Conservation (phyloP, 1,140 invertebrate species). For the Babylonia areolata region DNA sequence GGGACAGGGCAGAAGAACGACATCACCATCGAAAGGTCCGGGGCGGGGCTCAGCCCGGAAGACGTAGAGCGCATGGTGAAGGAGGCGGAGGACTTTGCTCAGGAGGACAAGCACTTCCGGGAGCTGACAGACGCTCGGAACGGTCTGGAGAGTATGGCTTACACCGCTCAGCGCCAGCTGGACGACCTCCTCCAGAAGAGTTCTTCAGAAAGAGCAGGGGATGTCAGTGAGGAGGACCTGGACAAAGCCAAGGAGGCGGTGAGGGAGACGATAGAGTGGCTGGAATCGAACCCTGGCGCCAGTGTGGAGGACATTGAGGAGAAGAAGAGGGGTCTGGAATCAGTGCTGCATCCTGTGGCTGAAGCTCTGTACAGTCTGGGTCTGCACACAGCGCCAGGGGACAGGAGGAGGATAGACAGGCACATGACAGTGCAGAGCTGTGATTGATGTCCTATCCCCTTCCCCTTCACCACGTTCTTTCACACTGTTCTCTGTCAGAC, state of each 20-base stretch:
- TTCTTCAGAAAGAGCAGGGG: constrained; percentile 98
- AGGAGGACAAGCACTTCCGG: constrained; percentile 96
- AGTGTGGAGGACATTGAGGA: constrained; percentile 95
- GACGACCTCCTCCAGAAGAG: constrained; percentile 84
- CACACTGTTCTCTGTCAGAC: no score
- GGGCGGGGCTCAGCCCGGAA: constrained; percentile 95
- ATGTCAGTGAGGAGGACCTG: constrained; percentile 92
- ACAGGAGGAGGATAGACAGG: constrained; percentile 61
- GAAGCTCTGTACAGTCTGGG: constrained; percentile 92
- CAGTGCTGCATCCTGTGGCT: constrained; percentile 96
- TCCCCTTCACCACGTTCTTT: no score
- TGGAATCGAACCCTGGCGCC: constrained; percentile 95
- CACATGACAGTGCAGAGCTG: constrained; percentile 1
- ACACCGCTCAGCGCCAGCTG: constrained; percentile 97
- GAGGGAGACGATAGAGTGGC: constrained; percentile 97
- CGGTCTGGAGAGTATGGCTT: constrained; percentile 95
- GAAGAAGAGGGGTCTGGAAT: constrained; percentile 96
- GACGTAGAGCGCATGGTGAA: constrained; percentile 98
- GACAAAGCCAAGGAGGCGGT: constrained; percentile 94
- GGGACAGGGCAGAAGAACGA: constrained; percentile 98
- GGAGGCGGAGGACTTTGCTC: constrained; percentile 95
- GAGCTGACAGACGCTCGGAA: constrained; percentile 94
- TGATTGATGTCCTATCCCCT: no score
- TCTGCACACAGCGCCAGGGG: constrained; percentile 79
- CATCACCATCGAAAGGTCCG: constrained; percentile 99